A percentile compares a stretch with the other conserved stretches of the same genome.
Conservation (phyloP, 2,888 invertebrate species). For the Scaptomyza polygonia region DNA sequence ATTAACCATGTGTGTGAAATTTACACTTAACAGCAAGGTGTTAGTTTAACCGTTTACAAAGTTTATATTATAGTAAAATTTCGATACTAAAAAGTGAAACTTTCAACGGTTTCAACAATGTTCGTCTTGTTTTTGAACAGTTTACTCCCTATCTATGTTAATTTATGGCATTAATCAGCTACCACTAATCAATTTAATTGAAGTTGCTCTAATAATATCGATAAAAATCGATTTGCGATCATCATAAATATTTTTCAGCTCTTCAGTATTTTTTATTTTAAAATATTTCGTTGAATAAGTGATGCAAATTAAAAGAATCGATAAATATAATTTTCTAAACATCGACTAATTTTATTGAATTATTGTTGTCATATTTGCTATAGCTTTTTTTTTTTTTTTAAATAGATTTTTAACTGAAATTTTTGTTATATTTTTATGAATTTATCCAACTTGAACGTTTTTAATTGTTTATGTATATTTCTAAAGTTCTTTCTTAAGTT, state of each 20-base stretch:
- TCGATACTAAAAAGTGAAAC: too few relatives aligned
- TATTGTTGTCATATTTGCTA: neutral
- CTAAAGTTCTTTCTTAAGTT: too few relatives aligned
- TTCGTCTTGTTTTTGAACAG: too few relatives aligned
- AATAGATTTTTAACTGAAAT: neutral
- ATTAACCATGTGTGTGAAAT: neutral
- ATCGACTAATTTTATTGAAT: too few relatives aligned
- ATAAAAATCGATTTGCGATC: neutral
- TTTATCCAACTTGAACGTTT: neutral
- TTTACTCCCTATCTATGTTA: too few relatives aligned
- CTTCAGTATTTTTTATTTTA: too few relatives aligned
- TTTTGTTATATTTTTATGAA: too few relatives aligned
- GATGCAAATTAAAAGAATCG: too few relatives aligned
- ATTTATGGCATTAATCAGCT: neutral
- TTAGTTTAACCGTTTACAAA: neutral
- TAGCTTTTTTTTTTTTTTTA: neutral
- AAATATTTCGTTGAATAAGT: too few relatives aligned
- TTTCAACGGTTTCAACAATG: too few relatives aligned
- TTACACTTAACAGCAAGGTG: conserved; percentile 24
- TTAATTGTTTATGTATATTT: too few relatives aligned
- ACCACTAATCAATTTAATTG: neutral
- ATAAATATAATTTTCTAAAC: too few relatives aligned
- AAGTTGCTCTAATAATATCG: neutral
- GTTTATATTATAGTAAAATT: neutral
- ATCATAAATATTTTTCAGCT: neutral